Evolutionary conservation across 2,113 vertebrate genomes (phyloP).

Genomic region (Cyanoderma ruficeps): DNA sequence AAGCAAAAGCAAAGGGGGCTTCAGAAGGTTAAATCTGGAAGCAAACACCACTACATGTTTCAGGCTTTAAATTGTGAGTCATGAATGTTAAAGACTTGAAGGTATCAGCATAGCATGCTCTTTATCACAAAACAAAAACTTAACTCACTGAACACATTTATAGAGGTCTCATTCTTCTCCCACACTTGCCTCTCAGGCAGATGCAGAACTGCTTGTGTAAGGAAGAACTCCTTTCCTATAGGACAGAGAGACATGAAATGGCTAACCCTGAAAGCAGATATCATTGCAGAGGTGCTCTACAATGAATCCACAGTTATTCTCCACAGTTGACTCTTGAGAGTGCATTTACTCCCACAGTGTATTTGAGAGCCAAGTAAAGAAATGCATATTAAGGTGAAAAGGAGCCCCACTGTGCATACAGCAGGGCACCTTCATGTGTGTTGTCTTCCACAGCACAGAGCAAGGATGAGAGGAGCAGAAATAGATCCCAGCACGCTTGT

Average conservation of each 20-base stretch:
- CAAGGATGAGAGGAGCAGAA: background rate
- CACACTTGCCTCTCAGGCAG: background rate
- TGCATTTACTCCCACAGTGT: background rate
- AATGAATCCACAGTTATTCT: background rate
- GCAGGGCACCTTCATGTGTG: background rate
- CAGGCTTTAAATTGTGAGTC: constrained; percentile 25
- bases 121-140: constrained; percentile 45
- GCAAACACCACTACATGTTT: background rate
- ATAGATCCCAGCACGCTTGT: background rate
- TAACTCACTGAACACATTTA: background rate
- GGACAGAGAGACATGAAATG: background rate
- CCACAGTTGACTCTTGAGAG: background rate
- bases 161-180: background rate
- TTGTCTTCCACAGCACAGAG: background rate
- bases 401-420: background rate
- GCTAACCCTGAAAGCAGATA: background rate
- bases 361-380: background rate
- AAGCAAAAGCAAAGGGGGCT: background rate
- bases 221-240: background rate
- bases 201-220: background rate
- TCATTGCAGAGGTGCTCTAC: background rate
- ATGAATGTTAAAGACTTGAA: constrained; percentile 40
- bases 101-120: background rate
- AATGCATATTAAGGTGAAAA: background rate
- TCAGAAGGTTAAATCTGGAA: constrained; percentile 17